Evolutionary conservation across 2,888 invertebrate genomes (phyloP).

Genomic region (Rhimphoctona megacephalus): DNA sequence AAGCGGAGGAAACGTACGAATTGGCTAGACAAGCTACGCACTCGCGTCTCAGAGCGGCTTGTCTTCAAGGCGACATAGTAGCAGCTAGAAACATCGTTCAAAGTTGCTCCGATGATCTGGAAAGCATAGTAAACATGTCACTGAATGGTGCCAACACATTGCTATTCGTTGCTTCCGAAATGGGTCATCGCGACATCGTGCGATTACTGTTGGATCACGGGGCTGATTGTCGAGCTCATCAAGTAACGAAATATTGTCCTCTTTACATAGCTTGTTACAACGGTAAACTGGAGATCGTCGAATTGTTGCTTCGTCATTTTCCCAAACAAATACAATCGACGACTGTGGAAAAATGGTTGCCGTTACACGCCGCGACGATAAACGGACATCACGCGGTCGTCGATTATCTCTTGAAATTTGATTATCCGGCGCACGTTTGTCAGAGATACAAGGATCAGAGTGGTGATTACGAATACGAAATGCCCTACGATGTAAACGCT

Average conservation of each 20-base stretch:
- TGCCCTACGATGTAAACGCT: constrained; percentile 97
- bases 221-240: constrained; percentile 95
- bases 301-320: constrained; percentile 91
- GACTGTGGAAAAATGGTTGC: constrained; percentile 96
- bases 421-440: constrained; percentile 91
- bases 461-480: constrained; percentile 92
- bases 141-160: constrained; percentile 95
- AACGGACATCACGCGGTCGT: constrained; percentile 93
- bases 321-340: constrained; percentile 94
- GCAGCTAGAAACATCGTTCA: constrained; percentile 89
- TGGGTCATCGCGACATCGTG: constrained; percentile 92
- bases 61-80: constrained; percentile 90
- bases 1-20: constrained; percentile 90
- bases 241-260: constrained; percentile 96
- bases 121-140: constrained; percentile 93
- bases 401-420: constrained; percentile 91
- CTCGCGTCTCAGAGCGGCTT: constrained; percentile 91
- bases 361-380: constrained; percentile 96
- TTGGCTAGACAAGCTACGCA: constrained; percentile 91
- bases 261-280: constrained; percentile 96
- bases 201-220: constrained; percentile 91
- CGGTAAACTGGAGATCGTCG: constrained; percentile 92
- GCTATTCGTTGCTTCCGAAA: constrained; percentile 95
- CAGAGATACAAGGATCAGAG: constrained; percentile 89
- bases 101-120: constrained; percentile 88